Conservation (phyloP, 2,888 invertebrate genomes). For the Drosophila barbarae region DNA sequence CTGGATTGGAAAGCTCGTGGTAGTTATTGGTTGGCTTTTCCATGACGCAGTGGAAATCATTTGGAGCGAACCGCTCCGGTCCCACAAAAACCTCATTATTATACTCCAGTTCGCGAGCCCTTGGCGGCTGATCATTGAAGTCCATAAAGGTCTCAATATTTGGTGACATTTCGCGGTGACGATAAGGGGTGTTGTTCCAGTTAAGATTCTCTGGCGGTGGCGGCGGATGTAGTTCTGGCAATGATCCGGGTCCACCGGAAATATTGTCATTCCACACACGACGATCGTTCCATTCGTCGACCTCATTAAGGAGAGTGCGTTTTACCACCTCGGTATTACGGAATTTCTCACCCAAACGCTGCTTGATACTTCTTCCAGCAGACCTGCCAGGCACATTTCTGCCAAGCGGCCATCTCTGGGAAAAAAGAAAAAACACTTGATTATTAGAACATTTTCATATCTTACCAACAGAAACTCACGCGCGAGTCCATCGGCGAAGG, state of each 20-base stretch:
- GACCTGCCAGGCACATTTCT: not conserved
- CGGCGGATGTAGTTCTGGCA: not conserved
- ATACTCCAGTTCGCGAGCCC: not conserved
- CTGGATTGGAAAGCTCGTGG: not conserved
- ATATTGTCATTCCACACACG: constrained; percentile 2
- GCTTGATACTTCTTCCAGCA: not conserved
- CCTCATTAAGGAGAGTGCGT: not conserved
- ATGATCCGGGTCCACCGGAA: not conserved
- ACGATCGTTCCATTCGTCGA: not conserved
- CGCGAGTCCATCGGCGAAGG: not conserved
- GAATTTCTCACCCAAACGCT: not conserved
- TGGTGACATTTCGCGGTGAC: not conserved
- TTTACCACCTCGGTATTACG: not conserved
- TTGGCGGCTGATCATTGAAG: not conserved
- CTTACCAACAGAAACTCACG: constrained; percentile 3
- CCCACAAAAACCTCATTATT: not conserved
- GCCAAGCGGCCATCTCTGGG: not conserved
- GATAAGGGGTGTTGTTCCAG: not conserved
- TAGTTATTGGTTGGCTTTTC: not conserved
- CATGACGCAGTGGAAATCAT: not conserved
- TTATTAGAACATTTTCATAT: not conserved
- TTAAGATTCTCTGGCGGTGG: not conserved
- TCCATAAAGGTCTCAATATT: not conserved
- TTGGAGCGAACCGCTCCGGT: not conserved
- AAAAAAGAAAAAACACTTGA: no score